Evolutionary conservation across 2,797 vertebrate species (phyloP), one percentile per base, ranked within the genome.

Genomic region (Sebastes umbrosus): DNA sequence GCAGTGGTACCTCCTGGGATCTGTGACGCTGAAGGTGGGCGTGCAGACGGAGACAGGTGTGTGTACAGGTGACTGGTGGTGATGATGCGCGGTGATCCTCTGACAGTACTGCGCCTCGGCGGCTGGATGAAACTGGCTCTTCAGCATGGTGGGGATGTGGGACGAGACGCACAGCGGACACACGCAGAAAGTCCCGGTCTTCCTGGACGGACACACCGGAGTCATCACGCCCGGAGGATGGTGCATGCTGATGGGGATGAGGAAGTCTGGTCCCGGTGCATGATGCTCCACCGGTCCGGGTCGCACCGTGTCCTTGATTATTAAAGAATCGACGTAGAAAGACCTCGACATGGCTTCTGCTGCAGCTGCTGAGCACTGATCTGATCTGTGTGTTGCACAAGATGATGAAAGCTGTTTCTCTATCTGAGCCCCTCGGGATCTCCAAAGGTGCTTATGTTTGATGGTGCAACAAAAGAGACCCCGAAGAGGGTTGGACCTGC

Each of bases 251-350:
- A 99, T 96, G 36, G 98, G 98, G 60, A 99, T 95, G 71, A 99
- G 96, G 92, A 99, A 98, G 90, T 99, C 98, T 85, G 97, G 97
- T 39, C 94, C 95, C 12, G 94, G 92, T 36, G 34, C 34, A 36
- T 36, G 34, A 64, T 96, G 97, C 87, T 97, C 97, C 55, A 95
- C 68, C 4, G 96, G 95, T 81, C 95, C 94, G 8, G 97, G 96
- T 89, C 98, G 94, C 58, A 95, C 96, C 31, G 97, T 94, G 76
- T 99, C 98, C 95, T 99, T 99, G 94, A 99, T 96, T 85, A 99
- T 99, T 89, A 99, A 95, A 80, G 98, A 99, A 88, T 99, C 98
- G n/a, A 99, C 98, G 87, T 99, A 99, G 94, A 99, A 99, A 83
- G 98, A 99, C 83, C 97, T 97, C 82, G 98, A 99, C 98, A 99